Base-by-base conservation (phyloP, 1,140 invertebrate genomes). In the Papilio helenus region DNA sequence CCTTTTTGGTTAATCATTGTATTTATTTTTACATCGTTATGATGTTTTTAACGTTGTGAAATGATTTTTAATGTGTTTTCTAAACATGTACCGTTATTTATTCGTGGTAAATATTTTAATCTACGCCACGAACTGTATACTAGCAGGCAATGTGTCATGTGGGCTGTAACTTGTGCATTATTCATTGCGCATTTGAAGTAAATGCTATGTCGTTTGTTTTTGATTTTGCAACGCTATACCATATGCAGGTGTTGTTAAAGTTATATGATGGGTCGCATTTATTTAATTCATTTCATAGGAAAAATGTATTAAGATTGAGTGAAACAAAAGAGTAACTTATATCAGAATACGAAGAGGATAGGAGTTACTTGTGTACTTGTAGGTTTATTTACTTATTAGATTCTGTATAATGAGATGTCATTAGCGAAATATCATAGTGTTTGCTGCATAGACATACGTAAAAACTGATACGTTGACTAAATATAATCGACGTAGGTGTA, bases 131-230 rank as follows among this genome's bases (percentile, higher is more conserved):
- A 68, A 23, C 23, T 58, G 55, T 58, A 58, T 23, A 58, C 55
- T 5, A 8, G 23, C n/a, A n/a, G n/a, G n/a, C 26, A 68, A 68
- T 34, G 61, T 68, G 61, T 65, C 61, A 68, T 68, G 61, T 68
- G 26, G 61, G 61, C 14, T 26, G 61, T 29, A 14, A 16, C 26
- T 29, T 16, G 23, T 68, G 58, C 58, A 68, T 68, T 29, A 68
- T 68, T 68, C 61, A 68, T 68, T 68, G 3, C 10, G 26, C 61
- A 68, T 68, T 14, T 68, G 18, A 68, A 65, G 23, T 65, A 65
- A 68, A 68, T 26, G 26, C 61, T 26, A 29, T 16, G 26, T 68
- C 23, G 5, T 16, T 29, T 16, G 23, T 29, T 68, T 29, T 68
- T 68, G 14, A 68, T 68, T 68, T 68, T 68, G 61, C 61, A 29